Percentiles rank a stretch among this genome's conserved stretches.
Conservation (phyloP, 2,888 invertebrate species). For the Melolontha melolontha region DNA sequence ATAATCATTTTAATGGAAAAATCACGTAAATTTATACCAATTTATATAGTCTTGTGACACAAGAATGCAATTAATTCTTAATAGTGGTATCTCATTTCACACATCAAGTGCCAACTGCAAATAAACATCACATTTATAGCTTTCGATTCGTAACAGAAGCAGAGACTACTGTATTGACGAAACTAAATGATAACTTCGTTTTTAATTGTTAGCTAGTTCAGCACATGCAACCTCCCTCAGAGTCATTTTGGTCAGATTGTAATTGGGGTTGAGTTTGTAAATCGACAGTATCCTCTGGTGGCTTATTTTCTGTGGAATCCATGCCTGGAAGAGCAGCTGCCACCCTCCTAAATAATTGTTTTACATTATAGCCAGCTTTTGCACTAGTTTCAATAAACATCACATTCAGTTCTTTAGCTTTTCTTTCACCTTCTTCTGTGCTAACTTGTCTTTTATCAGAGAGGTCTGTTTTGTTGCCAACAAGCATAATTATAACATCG, state of each 20-base stretch:
- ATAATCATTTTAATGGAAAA: slow-evolving; percentile 52
- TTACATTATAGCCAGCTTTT: slow-evolving; percentile 99
- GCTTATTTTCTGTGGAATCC: slow-evolving; percentile 96
- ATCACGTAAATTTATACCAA: slow-evolving; percentile 48
- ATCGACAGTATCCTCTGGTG: slow-evolving; percentile 90
- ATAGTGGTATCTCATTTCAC: slow-evolving; percentile 53
- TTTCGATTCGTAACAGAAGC: slow-evolving; percentile 60
- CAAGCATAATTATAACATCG: slow-evolving; percentile 99
- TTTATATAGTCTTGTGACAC: slow-evolving; percentile 48
- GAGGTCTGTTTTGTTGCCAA: slow-evolving; percentile 99
- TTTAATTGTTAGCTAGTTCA: slow-evolving; percentile 64
- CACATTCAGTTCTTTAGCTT: slow-evolving; percentile 99
- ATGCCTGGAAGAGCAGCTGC: slow-evolving; percentile 98
- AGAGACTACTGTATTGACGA: slow-evolving; percentile 51
- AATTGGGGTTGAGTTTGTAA: slow-evolving; percentile 84
- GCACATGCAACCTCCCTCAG: slow-evolving; percentile 87
- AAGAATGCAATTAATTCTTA: slow-evolving; percentile 54
- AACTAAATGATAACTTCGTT: slow-evolving; percentile 51
- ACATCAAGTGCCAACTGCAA: slow-evolving; percentile 57
- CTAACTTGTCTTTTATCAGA: slow-evolving; percentile 98
- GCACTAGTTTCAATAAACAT: slow-evolving; percentile 99
- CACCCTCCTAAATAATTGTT: slow-evolving; percentile 98
- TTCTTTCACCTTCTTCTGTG: slow-evolving; percentile 98
- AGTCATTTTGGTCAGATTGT: slow-evolving; percentile 83
- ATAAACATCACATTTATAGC: slow-evolving; percentile 62